Percentiles rank a stretch among this genome's conserved stretches.
Conservation (phyloP, 2,888 invertebrate species). For the Anthrax anthrax region DNA sequence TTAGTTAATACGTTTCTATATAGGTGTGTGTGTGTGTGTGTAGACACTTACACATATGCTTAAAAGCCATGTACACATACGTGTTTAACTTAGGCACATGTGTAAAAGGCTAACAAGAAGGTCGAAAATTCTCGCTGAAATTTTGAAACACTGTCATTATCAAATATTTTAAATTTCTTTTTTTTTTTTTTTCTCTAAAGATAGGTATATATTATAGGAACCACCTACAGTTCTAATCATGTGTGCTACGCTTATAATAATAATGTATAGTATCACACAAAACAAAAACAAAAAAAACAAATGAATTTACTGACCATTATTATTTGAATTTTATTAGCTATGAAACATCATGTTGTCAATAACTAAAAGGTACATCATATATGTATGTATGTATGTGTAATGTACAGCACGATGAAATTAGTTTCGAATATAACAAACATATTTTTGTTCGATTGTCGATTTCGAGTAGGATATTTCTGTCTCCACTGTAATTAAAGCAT, state of each 20-base stretch:
- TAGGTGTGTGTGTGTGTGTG: background rate
- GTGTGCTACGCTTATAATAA: background rate
- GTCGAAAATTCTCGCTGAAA: constrained; percentile 12
- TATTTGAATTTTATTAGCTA: background rate
- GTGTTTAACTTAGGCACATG: background rate
- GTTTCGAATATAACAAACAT: too few relatives aligned
- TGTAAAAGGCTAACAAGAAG: constrained; percentile 9
- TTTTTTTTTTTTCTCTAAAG: background rate
- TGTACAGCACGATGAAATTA: too few relatives aligned
- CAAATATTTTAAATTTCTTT: constrained; percentile 5
- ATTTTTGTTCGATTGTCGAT: too few relatives aligned
- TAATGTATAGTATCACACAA: too few relatives aligned
- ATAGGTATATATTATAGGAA: background rate
- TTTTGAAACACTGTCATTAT: constrained; percentile 6
- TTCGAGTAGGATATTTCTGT: constrained; percentile 5
- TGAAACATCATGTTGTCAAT: background rate
- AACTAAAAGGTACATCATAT: too few relatives aligned
- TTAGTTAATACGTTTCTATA: background rate
- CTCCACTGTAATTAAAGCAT: constrained; percentile 8
- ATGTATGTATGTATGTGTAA: too few relatives aligned
- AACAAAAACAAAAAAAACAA: background rate
- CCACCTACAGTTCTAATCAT: background rate
- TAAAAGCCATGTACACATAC: too few relatives aligned
- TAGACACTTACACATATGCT: too few relatives aligned
- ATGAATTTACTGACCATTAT: background rate